phyloP scores from a whole-genome alignment of 2,888 invertebrate genomes.

The Vandiemenella viatica region DNA sequence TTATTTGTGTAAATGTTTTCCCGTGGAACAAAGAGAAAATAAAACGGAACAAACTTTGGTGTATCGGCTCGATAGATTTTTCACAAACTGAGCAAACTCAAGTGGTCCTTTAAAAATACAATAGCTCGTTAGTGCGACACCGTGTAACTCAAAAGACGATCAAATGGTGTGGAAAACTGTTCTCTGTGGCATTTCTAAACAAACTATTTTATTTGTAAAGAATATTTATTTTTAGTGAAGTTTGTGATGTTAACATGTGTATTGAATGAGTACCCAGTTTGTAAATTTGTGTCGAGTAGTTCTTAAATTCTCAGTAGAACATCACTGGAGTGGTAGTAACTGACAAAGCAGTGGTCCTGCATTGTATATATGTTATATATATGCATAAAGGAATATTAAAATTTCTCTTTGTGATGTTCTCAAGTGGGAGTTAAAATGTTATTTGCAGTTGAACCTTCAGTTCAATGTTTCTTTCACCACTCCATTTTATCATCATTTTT shows the following conservation, averaged over 20 bases:
- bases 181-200: neutral
- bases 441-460: no score
- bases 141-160: slow-evolving; percentile 11
- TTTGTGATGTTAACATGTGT: neutral
- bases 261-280: slow-evolving; percentile 6
- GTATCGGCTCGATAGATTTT: slow-evolving; percentile 17
- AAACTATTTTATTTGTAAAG: neutral
- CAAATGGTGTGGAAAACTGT: neutral
- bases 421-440: neutral
- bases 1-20: slow-evolving; percentile 47
- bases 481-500: no score
- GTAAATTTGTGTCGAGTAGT: neutral
- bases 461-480: no score
- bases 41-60: slow-evolving; percentile 13
- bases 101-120: slow-evolving; percentile 15
- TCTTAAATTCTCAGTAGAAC: no score
- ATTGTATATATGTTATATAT: no score
- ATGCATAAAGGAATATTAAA: no score
- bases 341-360: no score
- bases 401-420: no score
- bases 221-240: slow-evolving; percentile 6
- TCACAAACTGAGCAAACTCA: slow-evolving; percentile 14
- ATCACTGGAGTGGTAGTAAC: no score
- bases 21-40: slow-evolving; percentile 16
- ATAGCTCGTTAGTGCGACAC: slow-evolving; percentile 5